A percentile compares a stretch with the other conserved stretches of the same genome.
Conservation (phyloP, 2,888 invertebrate species). For the Leptopilina myrica region DNA sequence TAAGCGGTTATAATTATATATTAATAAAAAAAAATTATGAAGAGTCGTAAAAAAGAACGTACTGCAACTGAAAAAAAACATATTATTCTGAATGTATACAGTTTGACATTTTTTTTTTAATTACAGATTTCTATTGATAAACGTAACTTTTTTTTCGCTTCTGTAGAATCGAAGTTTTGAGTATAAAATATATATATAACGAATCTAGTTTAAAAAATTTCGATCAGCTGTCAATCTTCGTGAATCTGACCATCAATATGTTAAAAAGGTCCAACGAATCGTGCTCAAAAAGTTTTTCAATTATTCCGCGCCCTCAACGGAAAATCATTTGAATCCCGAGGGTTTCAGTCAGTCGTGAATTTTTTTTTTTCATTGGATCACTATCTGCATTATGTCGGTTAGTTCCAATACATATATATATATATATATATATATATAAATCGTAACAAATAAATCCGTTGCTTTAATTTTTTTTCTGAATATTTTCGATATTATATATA, state of each 20-base stretch:
- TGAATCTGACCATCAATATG: slow-evolving; percentile 23
- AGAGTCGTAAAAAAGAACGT: too few relatives aligned
- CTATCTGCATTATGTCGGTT: slow-evolving; percentile 31
- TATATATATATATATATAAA: background rate
- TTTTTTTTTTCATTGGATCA: slow-evolving; percentile 29
- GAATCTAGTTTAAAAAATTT: slow-evolving; percentile 5
- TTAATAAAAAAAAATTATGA: too few relatives aligned
- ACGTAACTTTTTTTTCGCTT: too few relatives aligned
- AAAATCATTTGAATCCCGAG: slow-evolving; percentile 29
- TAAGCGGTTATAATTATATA: too few relatives aligned
- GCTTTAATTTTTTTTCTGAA: slow-evolving; percentile 9
- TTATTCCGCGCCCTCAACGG: slow-evolving; percentile 24
- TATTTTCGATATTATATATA: background rate
- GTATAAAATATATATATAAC: slow-evolving; percentile 24
- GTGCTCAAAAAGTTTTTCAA: slow-evolving; percentile 26
- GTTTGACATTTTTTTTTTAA: too few relatives aligned
- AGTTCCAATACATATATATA: background rate
- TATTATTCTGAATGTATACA: too few relatives aligned
- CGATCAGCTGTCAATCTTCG: slow-evolving; percentile 31
- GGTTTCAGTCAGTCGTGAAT: slow-evolving; percentile 27
- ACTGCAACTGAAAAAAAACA: too few relatives aligned
- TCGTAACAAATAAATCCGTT: background rate
- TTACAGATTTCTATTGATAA: too few relatives aligned
- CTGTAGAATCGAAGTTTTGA: background rate
- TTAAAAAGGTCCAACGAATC: slow-evolving; percentile 24